Evolutionary conservation across 2,113 vertebrate genomes (phyloP), one percentile per base, ranked within the genome.

Genomic region (Apteryx mantelli): DNA sequence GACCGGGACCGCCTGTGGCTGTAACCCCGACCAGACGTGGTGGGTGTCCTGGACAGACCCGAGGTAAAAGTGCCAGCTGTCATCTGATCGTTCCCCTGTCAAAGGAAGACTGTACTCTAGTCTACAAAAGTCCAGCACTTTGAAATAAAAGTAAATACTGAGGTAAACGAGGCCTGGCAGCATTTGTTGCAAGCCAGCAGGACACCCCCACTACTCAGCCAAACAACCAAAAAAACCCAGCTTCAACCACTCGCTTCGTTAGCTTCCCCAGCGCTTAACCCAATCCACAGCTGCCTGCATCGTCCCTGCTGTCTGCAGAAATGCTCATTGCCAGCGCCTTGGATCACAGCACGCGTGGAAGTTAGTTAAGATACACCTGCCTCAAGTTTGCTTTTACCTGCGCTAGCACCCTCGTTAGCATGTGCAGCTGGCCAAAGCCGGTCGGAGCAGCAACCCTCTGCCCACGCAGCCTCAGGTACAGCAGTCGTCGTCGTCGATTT

Each of bases 171-270:
- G 32, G 28, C 14, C 30, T 56, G 63, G 36, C 32, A 80, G 68
- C 24, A 13, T 76, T 73, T 81, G 28, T 68, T 24, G 21, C 0
- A 3, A 82, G 21, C 34, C 61, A 80, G n/a, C 26, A n/a, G 56
- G 63, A 15, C 4, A 4, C 38, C 19, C 24, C 17, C 0, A 0
- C 38, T 55, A 65, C 8, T 50, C 38, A 75, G 50, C 26, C 36
- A 24, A 81, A 56, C 28, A 52, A 64, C 44, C n/a, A 58, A 46
- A 52, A 30, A 24, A 36, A 2, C 17, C 7, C 15, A 4, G 68
- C 60, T 88, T 64, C 42, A 64, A n/a, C 88, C 69, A 22, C 25
- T 52, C 24, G 5, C 73, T 84, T 60, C 34, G 64, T 60, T 78
- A 17, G 8, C 34, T 48, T 91, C 48, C 25, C 36, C 34, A 14